Base-by-base conservation (phyloP, 2,797 vertebrate genomes). In the Cyprinella venusta region DNA sequence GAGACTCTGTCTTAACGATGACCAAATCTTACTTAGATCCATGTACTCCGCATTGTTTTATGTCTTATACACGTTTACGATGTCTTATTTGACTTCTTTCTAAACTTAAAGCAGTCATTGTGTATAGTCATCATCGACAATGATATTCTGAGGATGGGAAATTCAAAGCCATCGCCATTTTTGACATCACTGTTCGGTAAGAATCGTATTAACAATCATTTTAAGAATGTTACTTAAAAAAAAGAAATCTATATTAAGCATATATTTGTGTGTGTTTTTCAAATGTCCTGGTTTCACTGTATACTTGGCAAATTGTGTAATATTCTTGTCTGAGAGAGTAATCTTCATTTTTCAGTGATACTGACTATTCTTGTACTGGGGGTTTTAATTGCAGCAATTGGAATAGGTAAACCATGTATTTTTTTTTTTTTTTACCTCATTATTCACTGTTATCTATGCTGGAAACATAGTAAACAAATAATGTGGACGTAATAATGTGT, bases 321-420 rank as follows among this genome's bases (percentile, higher is more conserved):
- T 56, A 59, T 76, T 40, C 36, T 59, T 76, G 52, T 76, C 19
- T 59, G 21, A 59, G n/a, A n/a, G n/a, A n/a, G 6, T 1, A 54
- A 4, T 75, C 18, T 48, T 30, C 3, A 18, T 33, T 21, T 76
- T 76, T 40, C 21, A 76, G 75, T 63, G 21, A 19, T 19, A 42
- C 13, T 61, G 4, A 2, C 7, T 61, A 8, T 63, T 18, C 13
- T 42, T 63, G 15, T 61, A 6, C 56, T 76, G 75, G 75, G 15
- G 13, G 33, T 63, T 63, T 42, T 76, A 24, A 42, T 19, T 59
- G 56, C 75, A 30, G 75, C 38, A 16, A 76, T 63, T 76, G 75
- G 38, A 63, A 76, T 76, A 1, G 75, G 75, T 76, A 76, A 52
- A 75, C 13, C 18, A 75, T n/a, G 19, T 21, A 38, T 56, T 38